These are phyloP conservation scores for Caenorhabditis virilis DNA, from an alignment of 2,888 invertebrate genomes.

Conservation along the genomic window DNA sequence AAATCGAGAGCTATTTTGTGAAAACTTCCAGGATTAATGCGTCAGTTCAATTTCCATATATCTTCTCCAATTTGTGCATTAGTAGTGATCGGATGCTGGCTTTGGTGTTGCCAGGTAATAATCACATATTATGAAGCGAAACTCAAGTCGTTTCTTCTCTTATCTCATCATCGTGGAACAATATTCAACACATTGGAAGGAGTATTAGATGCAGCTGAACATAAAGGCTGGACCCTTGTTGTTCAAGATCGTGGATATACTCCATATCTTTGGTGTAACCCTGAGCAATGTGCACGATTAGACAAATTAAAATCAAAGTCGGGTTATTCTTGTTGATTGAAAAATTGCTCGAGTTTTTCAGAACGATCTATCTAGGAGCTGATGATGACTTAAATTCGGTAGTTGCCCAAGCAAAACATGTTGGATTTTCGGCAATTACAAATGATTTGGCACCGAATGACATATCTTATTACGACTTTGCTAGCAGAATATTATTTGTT, in stretches of 20 bases:
- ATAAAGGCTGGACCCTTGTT: slow-evolving; percentile 41
- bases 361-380: slow-evolving; percentile 17
- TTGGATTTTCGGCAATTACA: slow-evolving; percentile 34
- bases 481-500: slow-evolving; percentile 35
- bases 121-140: slow-evolving; percentile 43
- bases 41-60: slow-evolving; percentile 29
- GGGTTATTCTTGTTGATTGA: not conserved
- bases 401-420: slow-evolving; percentile 21
- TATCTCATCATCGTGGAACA: slow-evolving; percentile 42
- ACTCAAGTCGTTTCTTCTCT: slow-evolving; percentile 40
- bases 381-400: slow-evolving; percentile 27
- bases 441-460: slow-evolving; percentile 30
- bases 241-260: slow-evolving; percentile 43
- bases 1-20: too few relatives aligned
- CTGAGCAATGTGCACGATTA: slow-evolving; percentile 33
- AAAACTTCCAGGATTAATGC: too few relatives aligned
- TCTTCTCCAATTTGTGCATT: slow-evolving; percentile 32
- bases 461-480: slow-evolving; percentile 25
- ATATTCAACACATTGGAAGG: slow-evolving; percentile 42
- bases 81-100: slow-evolving; percentile 24
- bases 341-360: slow-evolving; percentile 6
- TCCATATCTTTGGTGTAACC: slow-evolving; percentile 34
- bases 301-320: slow-evolving; percentile 20
- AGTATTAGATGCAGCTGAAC: slow-evolving; percentile 35
- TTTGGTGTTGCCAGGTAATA: slow-evolving; percentile 31